Base-by-base conservation (phyloP, 2,113 vertebrate species). In the Melospiza melodia region DNA sequence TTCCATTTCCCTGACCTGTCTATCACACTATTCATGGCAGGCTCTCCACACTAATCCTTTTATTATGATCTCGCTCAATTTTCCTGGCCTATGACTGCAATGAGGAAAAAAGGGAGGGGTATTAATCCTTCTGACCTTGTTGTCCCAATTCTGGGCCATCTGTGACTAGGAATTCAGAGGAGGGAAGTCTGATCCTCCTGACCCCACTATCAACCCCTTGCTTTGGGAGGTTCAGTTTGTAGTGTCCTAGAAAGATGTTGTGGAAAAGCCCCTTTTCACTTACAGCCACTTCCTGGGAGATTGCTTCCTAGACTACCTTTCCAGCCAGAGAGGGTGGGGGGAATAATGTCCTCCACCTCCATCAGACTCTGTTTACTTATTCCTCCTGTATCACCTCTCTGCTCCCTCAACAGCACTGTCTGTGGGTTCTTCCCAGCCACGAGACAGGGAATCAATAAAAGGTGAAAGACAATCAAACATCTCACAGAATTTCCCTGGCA, bases 41-140 rank as follows among this genome's bases (percentile, higher is more conserved):
- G 71, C 67, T 93, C 21, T 84, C 69, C 72, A 93, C 92, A 71
- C 48, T 96, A 91, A 96, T 95, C 89, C 92, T 96, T 96, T 96
- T 96, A 94, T 96, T 95, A 87, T 90, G 88, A 97, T 82, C 90
- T 89, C 89, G 80, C 77, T 95, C 85, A 65, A 89, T 90, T 95
- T 93, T 97, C 73, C 92, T 82, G 86, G 76, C 41, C 85, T 92
- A 51, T 93, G 84, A 81, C 80, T 92, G 79, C 65, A 92, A 52
- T 49, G 43, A 85, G 74, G n/a, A 8, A 61, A 92, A 82, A 90
- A 89, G 79, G 41, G 57, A 92, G 59, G 67, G 73, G 85, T 63
- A 41, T 75, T 94, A 94, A 91, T 93, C 91, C 55, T 81, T 91
- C 73, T 90, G 90, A 95, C 85, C 95, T 91, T 88, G 89, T 91